Base-by-base conservation (phyloP, 2,888 invertebrate genomes). In the Drosophila niveifrons region DNA sequence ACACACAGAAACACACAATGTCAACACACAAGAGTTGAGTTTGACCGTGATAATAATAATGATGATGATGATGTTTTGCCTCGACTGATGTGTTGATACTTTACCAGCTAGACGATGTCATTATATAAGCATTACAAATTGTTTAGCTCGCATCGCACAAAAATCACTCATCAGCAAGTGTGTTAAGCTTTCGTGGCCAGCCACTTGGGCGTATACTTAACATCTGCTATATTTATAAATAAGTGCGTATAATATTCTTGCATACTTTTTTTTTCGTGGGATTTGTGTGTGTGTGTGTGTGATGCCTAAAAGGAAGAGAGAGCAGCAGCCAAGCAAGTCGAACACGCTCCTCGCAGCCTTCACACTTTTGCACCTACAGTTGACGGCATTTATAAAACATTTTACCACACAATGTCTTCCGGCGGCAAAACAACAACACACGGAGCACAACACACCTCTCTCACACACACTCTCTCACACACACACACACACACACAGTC, bases 61-160 rank as follows among this genome's bases (percentile, higher is more conserved):
- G 65, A 65, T 58, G 66, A 76, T 75, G 63, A 65, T 75, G 65
- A 65, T 58, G 66, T 61, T 79, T 51, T 3, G n/a, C 1, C 13
- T 10, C 2, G 11, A n/a, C 15, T 31, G 1, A 34, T 65, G 44
- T 52, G 28, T 44, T 52, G 41, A 51, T 48, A 18, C 46, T 44
- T 44, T 28, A 15, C 44, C 44, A 39, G 63, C 70, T 55, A 58
- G 61, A 63, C 70, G 51, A 52, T 73, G 69, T 47, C 68, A 81
- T 83, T 87, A 73, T 55, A 50, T 23, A 63, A 36, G 70, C 48
- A 71, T 70, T 67, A 87, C 82, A 84, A 84, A 73, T 73, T 70
- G 83, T 80, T 82, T 69, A 34, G 11, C 50, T 68, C 74, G 51
- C 62, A 65, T 55, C 64, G 79, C 64, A 64, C 57, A 11, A 1